phyloP scores from a whole-genome alignment of 2,888 invertebrate genomes.

The Encarsia formosa region DNA sequence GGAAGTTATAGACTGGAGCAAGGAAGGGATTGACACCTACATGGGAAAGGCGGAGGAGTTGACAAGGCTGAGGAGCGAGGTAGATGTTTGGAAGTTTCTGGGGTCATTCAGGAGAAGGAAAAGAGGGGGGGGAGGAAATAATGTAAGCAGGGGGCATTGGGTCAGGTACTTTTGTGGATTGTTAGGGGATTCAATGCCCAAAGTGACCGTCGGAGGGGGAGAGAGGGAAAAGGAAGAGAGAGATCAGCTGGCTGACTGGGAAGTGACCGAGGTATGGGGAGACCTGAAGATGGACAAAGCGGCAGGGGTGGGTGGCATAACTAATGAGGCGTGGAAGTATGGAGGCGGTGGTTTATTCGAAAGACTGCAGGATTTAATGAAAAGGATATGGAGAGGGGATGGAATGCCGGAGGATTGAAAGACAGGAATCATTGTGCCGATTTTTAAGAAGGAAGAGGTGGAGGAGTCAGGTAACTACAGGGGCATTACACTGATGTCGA shows the following conservation, averaged over 20 bases:
- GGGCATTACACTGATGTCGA: slow-evolving; percentile 25
- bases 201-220: neutral
- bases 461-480: slow-evolving; percentile 26
- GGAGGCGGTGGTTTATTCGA: slow-evolving; percentile 5
- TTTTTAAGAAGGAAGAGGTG: slow-evolving; percentile 24
- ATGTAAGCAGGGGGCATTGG: neutral
- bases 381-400: slow-evolving; percentile 17
- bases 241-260: neutral
- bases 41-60: too few species aligned
- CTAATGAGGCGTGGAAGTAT: slow-evolving; percentile 24
- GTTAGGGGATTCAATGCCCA: neutral
- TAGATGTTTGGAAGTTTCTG: too few species aligned
- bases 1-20: too few species aligned
- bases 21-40: too few species aligned
- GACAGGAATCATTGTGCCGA: slow-evolving; percentile 18
- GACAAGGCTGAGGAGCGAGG: too few species aligned
- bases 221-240: neutral
- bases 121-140: neutral
- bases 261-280: neutral
- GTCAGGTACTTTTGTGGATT: neutral
- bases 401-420: slow-evolving; percentile 25
- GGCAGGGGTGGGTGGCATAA: slow-evolving; percentile 18
- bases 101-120: too few species aligned
- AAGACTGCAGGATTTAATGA: neutral
- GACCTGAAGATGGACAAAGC: slow-evolving; percentile 15